phyloP scores from a whole-genome alignment of 2,888 invertebrate genomes.

The Chrysodeixis includens region DNA sequence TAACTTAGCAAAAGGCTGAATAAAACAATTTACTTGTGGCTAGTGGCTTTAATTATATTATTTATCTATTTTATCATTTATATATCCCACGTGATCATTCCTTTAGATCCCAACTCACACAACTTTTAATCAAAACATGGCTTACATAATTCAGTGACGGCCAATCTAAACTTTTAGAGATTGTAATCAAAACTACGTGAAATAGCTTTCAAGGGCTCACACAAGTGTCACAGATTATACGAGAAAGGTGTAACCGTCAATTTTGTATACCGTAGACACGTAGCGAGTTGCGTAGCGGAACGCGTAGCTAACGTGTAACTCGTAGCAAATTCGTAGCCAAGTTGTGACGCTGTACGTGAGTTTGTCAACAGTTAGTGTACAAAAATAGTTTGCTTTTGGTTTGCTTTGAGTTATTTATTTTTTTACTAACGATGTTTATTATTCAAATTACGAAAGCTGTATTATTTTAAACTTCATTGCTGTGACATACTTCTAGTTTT shows the following conservation, averaged over 20 bases:
- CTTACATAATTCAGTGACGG: background rate
- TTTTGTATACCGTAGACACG: conserved; percentile 7
- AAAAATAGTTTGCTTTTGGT: background rate
- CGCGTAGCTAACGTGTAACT: background rate
- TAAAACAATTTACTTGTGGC: too few species aligned
- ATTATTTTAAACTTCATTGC: too few species aligned
- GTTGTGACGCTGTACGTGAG: background rate
- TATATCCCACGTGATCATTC: background rate
- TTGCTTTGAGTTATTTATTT: background rate
- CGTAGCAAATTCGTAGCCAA: too few species aligned
- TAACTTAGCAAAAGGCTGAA: too few species aligned
- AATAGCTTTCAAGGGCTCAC: conserved; percentile 11
- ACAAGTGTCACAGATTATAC: conserved; percentile 14
- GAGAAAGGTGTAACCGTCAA: conserved; percentile 9
- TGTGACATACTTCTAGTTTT: background rate
- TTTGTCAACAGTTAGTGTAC: background rate
- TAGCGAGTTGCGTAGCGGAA: conserved; percentile 22
- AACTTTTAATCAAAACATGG: background rate
- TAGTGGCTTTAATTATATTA: too few species aligned
- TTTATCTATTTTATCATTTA: too few species aligned
- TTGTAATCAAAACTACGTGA: conserved; percentile 17
- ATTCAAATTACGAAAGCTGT: too few species aligned
- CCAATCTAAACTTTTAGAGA: background rate
- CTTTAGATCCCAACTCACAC: background rate
- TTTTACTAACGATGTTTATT: too few species aligned